phyloP scores from a whole-genome alignment of 2,797 vertebrate species.

The Uromys caudimaculatus region DNA sequence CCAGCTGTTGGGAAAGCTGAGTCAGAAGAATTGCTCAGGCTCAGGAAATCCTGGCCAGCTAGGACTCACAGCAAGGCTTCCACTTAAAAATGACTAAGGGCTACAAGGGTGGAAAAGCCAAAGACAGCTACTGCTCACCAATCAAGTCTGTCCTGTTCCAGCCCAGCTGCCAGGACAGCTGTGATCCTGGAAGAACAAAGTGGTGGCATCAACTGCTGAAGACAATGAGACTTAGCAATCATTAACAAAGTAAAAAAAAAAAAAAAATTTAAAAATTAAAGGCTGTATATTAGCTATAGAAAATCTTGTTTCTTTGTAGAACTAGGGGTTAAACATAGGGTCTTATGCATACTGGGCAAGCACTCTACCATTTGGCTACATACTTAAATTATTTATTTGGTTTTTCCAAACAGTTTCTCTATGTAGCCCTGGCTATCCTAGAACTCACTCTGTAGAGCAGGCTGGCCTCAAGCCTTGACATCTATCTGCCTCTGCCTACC shows the following conservation, averaged over 20 bases:
- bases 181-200: not conserved
- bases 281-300: not conserved
- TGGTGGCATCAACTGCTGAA: not conserved
- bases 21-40: not conserved
- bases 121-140: not conserved
- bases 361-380: not conserved
- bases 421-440: not conserved
- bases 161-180: not conserved
- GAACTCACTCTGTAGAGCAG: not conserved
- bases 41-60: not conserved
- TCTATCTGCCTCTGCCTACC: not conserved
- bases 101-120: not conserved
- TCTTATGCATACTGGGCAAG: not conserved
- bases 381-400: not conserved
- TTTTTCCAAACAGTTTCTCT: not conserved
- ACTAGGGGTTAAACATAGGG: not conserved
- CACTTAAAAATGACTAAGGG: not conserved
- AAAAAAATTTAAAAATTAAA: not conserved
- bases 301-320: not conserved
- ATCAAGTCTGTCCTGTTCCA: not conserved
- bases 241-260: not conserved
- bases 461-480: not conserved
- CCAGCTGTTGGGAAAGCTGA: not conserved
- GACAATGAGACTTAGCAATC: not conserved
- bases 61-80: not conserved